Evolutionary conservation across 2,797 vertebrate species (phyloP).

Genomic region (Remorina albescens): DNA sequence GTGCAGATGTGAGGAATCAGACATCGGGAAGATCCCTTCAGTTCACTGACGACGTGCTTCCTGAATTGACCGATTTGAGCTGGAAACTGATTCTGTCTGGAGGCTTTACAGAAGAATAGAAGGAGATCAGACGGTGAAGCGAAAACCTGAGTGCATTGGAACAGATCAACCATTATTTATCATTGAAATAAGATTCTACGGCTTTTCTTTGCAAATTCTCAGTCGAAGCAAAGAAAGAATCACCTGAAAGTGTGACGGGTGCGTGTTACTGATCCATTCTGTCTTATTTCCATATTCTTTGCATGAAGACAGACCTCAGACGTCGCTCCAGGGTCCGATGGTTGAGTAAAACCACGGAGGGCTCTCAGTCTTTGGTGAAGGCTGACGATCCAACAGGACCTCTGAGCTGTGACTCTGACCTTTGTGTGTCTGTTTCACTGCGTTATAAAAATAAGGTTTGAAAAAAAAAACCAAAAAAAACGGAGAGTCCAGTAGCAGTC

Average conservation of each 20-base stretch:
- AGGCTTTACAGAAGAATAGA: slow-evolving; percentile 3
- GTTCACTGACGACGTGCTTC: slow-evolving; percentile 14
- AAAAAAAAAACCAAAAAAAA: too few species aligned
- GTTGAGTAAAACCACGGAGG: too few species aligned
- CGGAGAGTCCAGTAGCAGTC: too few species aligned
- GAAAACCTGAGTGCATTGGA: slow-evolving; percentile 17
- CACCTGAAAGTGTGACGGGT: neutral
- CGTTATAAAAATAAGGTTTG: too few species aligned
- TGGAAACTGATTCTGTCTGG: slow-evolving; percentile 23
- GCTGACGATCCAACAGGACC: too few species aligned
- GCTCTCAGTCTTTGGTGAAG: neutral
- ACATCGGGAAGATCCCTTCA: slow-evolving; percentile 12
- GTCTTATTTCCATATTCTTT: neutral
- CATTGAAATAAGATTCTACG: neutral
- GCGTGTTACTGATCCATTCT: neutral
- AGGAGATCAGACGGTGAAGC: slow-evolving; percentile 25
- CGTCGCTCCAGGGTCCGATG: too few species aligned
- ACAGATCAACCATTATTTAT: slow-evolving; percentile 29
- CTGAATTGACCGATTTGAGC: slow-evolving; percentile 16
- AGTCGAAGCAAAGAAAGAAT: neutral
- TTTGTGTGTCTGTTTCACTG: too few species aligned
- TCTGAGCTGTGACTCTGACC: too few species aligned
- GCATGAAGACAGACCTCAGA: too few species aligned
- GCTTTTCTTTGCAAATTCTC: neutral
- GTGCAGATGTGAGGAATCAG: neutral